Evolutionary conservation across 2,888 invertebrate genomes (phyloP), one percentile per base, ranked within the genome.

Genomic region (Dilophus febrilis): DNA sequence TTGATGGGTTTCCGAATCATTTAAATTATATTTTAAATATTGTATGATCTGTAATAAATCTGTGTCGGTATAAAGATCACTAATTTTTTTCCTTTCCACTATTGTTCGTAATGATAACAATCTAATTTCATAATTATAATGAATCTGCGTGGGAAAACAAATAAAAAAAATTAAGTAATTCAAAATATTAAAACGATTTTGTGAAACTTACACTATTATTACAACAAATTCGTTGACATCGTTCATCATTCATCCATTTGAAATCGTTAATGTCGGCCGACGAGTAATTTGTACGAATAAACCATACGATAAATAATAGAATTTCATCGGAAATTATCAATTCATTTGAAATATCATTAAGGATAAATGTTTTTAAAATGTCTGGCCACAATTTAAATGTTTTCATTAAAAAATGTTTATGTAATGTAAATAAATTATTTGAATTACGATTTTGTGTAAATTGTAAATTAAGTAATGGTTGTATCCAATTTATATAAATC

Each of bases 81-180:
- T 83, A 2, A 72, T 72, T 55, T 79, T 81, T 38, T 73, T 75
- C 1, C 73, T 77, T 51, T 85, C 83, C 38, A 80, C 74, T 27
- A 88, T 56, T 16, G 86, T 59, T 1, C 73, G 70, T 37, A 86
- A 64, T 0, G 76, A 70, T 46, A 77, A 66, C 7, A 84, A 60
- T 19, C 85, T 68, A 2, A 77, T 71, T 74, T 86, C 53, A 35
- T 61, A 57, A 26, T 53, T 51, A 36, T 50, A 12, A 17, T 34
- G 34, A 10, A 34, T 7, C 34, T 34, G 4, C 6, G 13, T 8
- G n/a, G 13, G 13, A 16, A 14, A 33, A 17, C 3, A 11, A 33
- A n/a, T 14, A n/a, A n/a, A 14, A 14, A 16, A 33, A 33, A 33
- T 14, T 33, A 33, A 14, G 4, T 33, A 11, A 14, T 11, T 10